A percentile compares a stretch with the other conserved stretches of the same genome.
Evolutionary conservation across 2,113 vertebrate genomes (phyloP).

Genomic region (Eretmochelys imbricata): DNA sequence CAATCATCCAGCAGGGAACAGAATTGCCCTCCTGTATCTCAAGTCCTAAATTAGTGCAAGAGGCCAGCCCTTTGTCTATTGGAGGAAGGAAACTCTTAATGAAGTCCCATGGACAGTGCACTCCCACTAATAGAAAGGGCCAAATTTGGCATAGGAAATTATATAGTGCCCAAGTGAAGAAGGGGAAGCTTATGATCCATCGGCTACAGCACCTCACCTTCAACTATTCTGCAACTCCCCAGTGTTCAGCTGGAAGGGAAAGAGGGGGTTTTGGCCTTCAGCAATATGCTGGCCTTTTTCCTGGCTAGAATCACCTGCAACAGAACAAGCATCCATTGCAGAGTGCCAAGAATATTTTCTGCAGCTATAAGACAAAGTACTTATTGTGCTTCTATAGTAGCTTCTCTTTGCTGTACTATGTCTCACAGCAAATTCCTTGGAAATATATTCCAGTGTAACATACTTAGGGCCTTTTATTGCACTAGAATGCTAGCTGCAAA

Average conservation of each 20-base stretch:
- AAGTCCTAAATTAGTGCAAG: not conserved
- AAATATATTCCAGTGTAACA: slow-evolving; percentile 32
- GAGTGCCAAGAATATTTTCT: not conserved
- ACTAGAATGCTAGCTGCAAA: slow-evolving; percentile 8
- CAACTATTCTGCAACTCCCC: not conserved
- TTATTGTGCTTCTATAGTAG: not conserved
- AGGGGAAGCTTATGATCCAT: not conserved
- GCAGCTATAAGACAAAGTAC: not conserved
- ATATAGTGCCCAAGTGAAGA: not conserved
- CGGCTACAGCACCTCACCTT: not conserved
- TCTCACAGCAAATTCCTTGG: slow-evolving; percentile 25
- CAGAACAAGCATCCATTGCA: not conserved
- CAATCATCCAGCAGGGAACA: not conserved
- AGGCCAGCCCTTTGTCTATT: not conserved
- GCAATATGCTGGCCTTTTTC: not conserved
- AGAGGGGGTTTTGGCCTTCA: not conserved
- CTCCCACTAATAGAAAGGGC: not conserved
- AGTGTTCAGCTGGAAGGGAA: not conserved
- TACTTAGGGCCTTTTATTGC: slow-evolving; percentile 18
- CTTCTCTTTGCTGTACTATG: slow-evolving; percentile 11
- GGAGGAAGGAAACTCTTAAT: not conserved
- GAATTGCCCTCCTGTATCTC: not conserved
- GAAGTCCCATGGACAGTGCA: not conserved
- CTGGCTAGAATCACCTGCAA: not conserved
- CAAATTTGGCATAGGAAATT: not conserved